Evolutionary conservation across 1,140 invertebrate genomes (phyloP), one percentile per base, ranked within the genome.

Genomic region (Plutomurus gul): DNA sequence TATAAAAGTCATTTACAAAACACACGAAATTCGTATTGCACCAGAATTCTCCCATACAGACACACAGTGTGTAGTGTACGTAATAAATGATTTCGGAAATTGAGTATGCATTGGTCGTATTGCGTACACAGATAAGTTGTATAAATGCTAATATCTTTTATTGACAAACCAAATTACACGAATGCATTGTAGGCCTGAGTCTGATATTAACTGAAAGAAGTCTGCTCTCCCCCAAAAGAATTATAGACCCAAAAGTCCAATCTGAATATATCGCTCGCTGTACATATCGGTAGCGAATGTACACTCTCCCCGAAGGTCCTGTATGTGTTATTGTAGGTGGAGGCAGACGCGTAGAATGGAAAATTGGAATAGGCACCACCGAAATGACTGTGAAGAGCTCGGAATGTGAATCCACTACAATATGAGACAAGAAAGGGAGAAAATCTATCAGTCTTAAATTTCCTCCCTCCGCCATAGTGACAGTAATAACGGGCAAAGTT

Each of bases 381-480:
- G 2, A 8, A 43, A 1, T 13, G 39, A 3, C 10, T 1, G 39
- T 1, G 39, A 43, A 33, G 56, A 33, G 56, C 30, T 13, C 18
- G 56, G 56, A 65, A 65, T 65, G 56, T 36, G 56, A 65, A 30
- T 36, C 4, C 36, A 65, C 30, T 65, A 33, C 30, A 65, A 65
- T 65, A 65, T 65, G 56, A 65, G 56, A 65, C 56, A 65, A 65
- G n/a, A n/a, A n/a, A n/a, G 56, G 56, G 56, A 65, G 56, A 65
- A 65, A 65, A 65, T 65, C 56, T 65, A 65, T 65, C 56, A 65
- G 56, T 65, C 56, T 65, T 65, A 65, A 65, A 65, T 65, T 65
- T 65, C 56, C 56, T 65, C 56, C 56, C 56, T 65, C 56, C 56
- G 30, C 36, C 56, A n/a, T 65, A 30, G 56, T 65, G 56, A 65